phyloP scores from a whole-genome alignment of 2,113 vertebrate genomes.

The Pygoscelis adeliae region DNA sequence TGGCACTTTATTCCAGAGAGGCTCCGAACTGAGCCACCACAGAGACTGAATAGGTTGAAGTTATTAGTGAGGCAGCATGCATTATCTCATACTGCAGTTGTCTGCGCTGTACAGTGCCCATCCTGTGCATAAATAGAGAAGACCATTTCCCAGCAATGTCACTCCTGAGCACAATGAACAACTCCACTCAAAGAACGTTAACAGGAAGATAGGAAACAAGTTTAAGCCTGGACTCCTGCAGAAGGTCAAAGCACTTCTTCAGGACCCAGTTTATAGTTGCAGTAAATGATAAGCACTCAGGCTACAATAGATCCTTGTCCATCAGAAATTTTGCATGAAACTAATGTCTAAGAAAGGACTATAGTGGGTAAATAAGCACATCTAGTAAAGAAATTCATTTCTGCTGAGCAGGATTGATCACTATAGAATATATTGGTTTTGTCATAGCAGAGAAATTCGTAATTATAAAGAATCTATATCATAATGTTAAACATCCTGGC shows the following conservation, averaged over 20 bases:
- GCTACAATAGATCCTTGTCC: neutral
- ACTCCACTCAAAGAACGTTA: conserved; percentile 9
- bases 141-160: conserved; percentile 73
- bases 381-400: neutral
- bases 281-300: neutral
- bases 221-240: conserved; percentile 52
- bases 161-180: conserved; percentile 74
- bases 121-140: conserved; percentile 69
- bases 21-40: conserved; percentile 28
- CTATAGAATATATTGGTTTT: neutral
- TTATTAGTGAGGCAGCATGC: conserved; percentile 62
- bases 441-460: neutral
- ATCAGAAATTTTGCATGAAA: neutral
- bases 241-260: conserved; percentile 54
- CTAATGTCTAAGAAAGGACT: neutral
- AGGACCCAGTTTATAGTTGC: neutral
- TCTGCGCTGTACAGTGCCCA: conserved; percentile 11
- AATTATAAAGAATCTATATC: neutral
- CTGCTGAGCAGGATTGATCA: neutral
- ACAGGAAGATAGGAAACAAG: conserved; percentile 58
- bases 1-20: conserved; percentile 69
- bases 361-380: neutral
- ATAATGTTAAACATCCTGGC: neutral
- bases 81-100: conserved; percentile 53
- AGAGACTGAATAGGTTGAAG: conserved; percentile 52